Base-by-base conservation (phyloP, 2,797 vertebrate genomes). In the Danio aesculapii region DNA sequence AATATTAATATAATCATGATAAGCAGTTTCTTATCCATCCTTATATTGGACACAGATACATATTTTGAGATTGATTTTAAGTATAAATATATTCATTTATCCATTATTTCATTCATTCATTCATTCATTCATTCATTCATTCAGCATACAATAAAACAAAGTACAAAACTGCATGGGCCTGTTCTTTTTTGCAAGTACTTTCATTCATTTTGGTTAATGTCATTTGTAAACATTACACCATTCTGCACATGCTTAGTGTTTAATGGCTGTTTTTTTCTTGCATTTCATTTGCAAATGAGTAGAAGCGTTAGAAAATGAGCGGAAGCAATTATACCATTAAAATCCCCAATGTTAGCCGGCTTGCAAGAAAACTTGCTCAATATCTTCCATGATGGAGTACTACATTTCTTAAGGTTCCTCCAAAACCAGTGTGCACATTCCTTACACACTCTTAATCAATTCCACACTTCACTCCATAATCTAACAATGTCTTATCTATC, bases 331-430 rank as follows among this genome's bases (percentile, higher is more conserved):
- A 10, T 44, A 13, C 39, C 39, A 44, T 72, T 72, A 72, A 19
- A 17, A 57, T 71, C 6, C 55, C 11, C 19, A 19, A 72, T 72
- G n/a, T 44, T 53, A 70, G 47, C 13, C 39, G 43, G 61, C 39
- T 41, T 63, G 52, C 16, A 53, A 70, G 14, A 53, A 3, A 70
- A 53, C 30, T 53, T 53, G 68, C 5, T 30, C 50, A 69, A 14
- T 7, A 41, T 70, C 41, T 70, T 52, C 16, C 68, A 43, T 55
- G 50, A 66, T 17, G 9, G 10, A 55, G 68, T 55, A 53, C 53
- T 43, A 70, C 50, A 55, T 70, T 53, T 53, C 3, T 53, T 55
- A 16, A 55, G 68, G 68, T 55, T 71, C 6, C 30, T 71, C 16
- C 17, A 57, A 71, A 71, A 57, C 12, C 16, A 63, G 59, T 44